Evolutionary conservation across 2,888 invertebrate species (phyloP), one percentile per base, ranked within the genome.

Genomic region (Coronaproctus castanopsis): DNA sequence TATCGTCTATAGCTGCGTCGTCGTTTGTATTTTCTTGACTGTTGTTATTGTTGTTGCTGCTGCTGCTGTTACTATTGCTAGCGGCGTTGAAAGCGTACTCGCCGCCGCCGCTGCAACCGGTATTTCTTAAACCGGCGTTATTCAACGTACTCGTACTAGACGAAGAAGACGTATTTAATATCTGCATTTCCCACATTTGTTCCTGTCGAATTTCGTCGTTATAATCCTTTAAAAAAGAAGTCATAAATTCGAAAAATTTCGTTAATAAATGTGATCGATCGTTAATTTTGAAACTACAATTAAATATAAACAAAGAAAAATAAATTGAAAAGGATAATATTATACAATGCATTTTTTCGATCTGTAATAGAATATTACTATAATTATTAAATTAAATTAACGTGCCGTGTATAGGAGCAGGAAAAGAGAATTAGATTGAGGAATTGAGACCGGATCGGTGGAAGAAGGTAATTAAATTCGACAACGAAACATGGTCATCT

Each of bases 121-220:
- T 57, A 20, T 60, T 75, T 75, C 63, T 84, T n/a, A n/a, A n/a
- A n/a, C n/a, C n/a, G 36, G 36, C 36, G 36, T 14, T 36, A 14
- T 36, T 36, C 14, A 36, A 14, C 14, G 36, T 59, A 36, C 22
- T 55, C 51, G 24, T 22, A 20, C 55, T 59, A n/a, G 59, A 52
- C 19, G 59, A 52, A 19, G 59, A 52, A 24, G 59, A 59, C 55
- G 55, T 36, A 23, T 59, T 86, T 65, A 88, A 73, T 64, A 86
- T 84, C 75, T 87, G 87, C 85, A 88, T 85, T 73, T 89, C 89
- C 78, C 88, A 81, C 84, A 89, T 86, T 73, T 90, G 90, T 69
- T 89, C 87, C 71, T 89, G 88, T 67, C 89, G 77, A 67, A 90
- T 90, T 69, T 90, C 89, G 69, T 90, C 90, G 71, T 90, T 89